These are phyloP conservation scores for Conus betulinus DNA, from an alignment of 1,140 invertebrate genomes.

Conservation along the genomic window DNA sequence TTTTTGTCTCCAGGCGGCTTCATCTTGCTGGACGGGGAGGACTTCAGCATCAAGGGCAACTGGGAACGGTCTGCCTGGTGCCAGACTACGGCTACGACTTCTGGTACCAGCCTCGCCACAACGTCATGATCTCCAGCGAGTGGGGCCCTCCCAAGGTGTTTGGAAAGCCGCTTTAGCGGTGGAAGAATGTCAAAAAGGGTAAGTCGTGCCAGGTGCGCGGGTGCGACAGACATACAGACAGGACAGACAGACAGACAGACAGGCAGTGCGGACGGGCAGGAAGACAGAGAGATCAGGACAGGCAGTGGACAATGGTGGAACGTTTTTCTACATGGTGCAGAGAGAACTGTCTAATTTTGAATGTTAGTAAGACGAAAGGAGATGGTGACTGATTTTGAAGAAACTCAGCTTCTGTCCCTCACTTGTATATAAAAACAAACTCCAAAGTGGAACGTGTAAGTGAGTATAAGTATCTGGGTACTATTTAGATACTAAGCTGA, in stretches of 20 bases:
- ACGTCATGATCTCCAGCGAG: conserved; percentile 92
- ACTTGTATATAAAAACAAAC: no score
- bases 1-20: conserved; percentile 83
- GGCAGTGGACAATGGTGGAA: no score
- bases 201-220: no score
- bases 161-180: conserved; percentile 85
- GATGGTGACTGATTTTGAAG: not conserved
- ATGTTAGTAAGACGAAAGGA: not conserved
- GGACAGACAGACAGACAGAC: no score
- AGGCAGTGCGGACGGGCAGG: no score
- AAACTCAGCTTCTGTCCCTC: no score
- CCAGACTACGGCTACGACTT: conserved; percentile 81
- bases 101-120: conserved; percentile 97
- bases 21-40: conserved; percentile 89
- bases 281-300: no score
- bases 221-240: not conserved
- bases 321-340: no score
- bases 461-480: no score
- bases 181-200: conserved; percentile 32
- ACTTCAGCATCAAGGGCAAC: conserved; percentile 82
- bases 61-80: conserved; percentile 73
- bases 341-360: not conserved
- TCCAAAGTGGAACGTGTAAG: no score
- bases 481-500: no score
- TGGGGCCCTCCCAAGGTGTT: conserved; percentile 92